These are phyloP conservation scores for Sarcophaga bullata DNA, from an alignment of 1,140 invertebrate species.

Conservation along the genomic window DNA sequence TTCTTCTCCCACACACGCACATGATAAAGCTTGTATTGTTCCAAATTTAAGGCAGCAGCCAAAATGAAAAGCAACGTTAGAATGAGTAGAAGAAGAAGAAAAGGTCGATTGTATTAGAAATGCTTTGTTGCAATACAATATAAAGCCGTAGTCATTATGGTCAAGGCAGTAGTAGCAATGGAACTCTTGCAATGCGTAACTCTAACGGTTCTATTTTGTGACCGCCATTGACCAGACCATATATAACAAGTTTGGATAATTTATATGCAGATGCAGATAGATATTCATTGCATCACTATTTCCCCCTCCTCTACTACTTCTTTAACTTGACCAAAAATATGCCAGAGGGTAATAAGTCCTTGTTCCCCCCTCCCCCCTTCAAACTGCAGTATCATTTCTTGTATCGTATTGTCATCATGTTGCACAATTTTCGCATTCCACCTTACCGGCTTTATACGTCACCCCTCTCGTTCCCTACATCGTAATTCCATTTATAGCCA, in stretches of 20 bases:
- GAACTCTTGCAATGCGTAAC: background rate
- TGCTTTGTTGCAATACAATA: no score
- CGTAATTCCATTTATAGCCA: background rate
- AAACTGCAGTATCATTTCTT: background rate
- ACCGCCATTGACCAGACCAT: background rate
- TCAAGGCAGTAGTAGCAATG: background rate
- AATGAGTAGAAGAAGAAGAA: no score
- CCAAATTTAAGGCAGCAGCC: no score
- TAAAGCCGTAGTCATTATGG: background rate
- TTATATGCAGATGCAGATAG: background rate
- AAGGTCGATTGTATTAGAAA: no score
- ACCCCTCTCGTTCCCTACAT: background rate
- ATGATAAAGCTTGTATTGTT: no score
- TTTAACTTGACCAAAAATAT: background rate
- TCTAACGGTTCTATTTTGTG: background rate
- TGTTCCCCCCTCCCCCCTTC: background rate
- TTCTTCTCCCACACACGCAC: no score
- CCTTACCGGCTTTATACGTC: background rate
- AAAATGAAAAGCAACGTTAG: no score
- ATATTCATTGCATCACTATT: background rate
- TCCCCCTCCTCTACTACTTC: no score
- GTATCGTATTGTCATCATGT: background rate
- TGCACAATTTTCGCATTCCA: background rate
- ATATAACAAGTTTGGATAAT: slow-evolving; percentile 6
- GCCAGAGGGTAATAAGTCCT: no score